A percentile compares a stretch with the other conserved stretches of the same genome.
Evolutionary conservation across 1,140 invertebrate genomes (phyloP).

Genomic region (Zaprionus nigranus): DNA sequence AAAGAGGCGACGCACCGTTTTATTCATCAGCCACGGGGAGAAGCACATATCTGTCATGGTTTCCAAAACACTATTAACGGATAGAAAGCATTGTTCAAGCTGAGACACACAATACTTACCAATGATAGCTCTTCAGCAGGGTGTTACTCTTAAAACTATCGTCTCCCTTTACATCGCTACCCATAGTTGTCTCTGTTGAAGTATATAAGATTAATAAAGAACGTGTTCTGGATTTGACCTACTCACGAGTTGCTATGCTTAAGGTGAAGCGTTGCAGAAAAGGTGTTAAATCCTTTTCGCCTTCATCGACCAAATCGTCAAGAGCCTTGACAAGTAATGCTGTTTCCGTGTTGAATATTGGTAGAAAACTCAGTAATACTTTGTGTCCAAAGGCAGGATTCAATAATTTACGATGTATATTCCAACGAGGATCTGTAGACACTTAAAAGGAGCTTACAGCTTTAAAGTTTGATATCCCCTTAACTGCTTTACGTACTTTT

Average conservation of each 20-base stretch:
- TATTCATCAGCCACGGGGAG: slow-evolving; percentile 65
- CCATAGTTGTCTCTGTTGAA: slow-evolving; percentile 75
- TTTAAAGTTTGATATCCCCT: neutral
- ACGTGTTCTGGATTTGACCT: neutral
- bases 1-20: slow-evolving; percentile 40
- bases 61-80: slow-evolving; percentile 66
- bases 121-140: slow-evolving; percentile 63
- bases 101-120: slow-evolving; percentile 51
- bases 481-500: slow-evolving; percentile 34
- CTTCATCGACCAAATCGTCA: slow-evolving; percentile 31
- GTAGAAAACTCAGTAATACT: slow-evolving; percentile 68
- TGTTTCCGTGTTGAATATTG: slow-evolving; percentile 70
- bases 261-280: slow-evolving; percentile 66
- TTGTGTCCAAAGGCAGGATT: slow-evolving; percentile 79
- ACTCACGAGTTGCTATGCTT: slow-evolving; percentile 73
- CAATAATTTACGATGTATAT: slow-evolving; percentile 63
- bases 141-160: slow-evolving; percentile 47
- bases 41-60: slow-evolving; percentile 79
- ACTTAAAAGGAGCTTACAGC: neutral
- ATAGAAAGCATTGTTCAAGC: slow-evolving; percentile 32
- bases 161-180: slow-evolving; percentile 55
- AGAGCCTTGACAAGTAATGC: slow-evolving; percentile 45
- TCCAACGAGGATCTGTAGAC: slow-evolving; percentile 70
- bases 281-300: slow-evolving; percentile 58
- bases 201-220: neutral